phyloP scores from a whole-genome alignment of 53 echinoderm and acorn worm species.

The Arbacia lixula region DNA sequence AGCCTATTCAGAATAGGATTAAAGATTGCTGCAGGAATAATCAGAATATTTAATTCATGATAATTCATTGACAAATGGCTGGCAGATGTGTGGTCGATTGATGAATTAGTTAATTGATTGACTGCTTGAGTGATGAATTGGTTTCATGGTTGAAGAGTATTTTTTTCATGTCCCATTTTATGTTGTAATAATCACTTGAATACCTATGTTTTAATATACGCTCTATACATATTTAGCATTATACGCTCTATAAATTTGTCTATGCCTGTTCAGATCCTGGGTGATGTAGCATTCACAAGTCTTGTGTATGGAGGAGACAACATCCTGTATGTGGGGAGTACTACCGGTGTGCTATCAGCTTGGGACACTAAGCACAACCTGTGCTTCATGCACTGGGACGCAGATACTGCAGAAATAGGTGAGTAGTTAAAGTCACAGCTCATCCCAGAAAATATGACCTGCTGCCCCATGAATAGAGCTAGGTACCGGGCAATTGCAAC shows the following conservation, averaged over 20 bases:
- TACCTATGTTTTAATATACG: too few relatives aligned
- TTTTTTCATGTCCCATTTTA: too few relatives aligned
- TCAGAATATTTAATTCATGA: too few relatives aligned
- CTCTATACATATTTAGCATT: too few relatives aligned
- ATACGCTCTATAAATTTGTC: not conserved
- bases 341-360: constrained; percentile 92
- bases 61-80: too few relatives aligned
- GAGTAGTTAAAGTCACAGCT: not conserved
- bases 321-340: constrained; percentile 91
- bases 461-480: not conserved
- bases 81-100: too few relatives aligned
- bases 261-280: constrained; percentile 66
- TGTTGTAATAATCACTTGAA: too few relatives aligned
- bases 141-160: too few relatives aligned
- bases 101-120: too few relatives aligned
- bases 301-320: constrained; percentile 94
- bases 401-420: constrained; percentile 98
- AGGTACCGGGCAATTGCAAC: not conserved
- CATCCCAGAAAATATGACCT: not conserved
- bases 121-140: too few relatives aligned
- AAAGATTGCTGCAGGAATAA: too few relatives aligned
- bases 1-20: constrained; percentile 74
- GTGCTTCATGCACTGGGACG: constrained; percentile 99
- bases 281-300: constrained; percentile 83
- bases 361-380: constrained; percentile 99